Percentiles rank a stretch among this genome's conserved stretches.
These are phyloP conservation scores for Clupea harengus DNA, from an alignment of 2,113 vertebrate genomes.

Conservation along the genomic window DNA sequence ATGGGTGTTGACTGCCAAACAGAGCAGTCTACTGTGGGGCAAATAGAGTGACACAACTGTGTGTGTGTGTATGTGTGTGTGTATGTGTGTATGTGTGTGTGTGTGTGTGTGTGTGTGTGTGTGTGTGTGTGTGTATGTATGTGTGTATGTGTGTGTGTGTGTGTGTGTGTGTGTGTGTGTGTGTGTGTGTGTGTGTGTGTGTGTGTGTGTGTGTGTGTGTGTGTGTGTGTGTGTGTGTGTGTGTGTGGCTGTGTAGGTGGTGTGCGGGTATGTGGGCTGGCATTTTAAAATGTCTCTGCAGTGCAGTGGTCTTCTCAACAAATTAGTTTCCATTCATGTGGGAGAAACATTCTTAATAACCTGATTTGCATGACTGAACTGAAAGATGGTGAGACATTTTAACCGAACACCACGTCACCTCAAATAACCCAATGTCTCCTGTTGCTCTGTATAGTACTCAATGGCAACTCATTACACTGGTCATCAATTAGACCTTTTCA, in stretches of 20 bases:
- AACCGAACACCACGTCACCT: not conserved
- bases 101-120: not conserved
- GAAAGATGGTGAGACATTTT: not conserved
- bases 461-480: not conserved
- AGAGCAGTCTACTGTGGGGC: not conserved
- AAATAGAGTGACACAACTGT: not conserved
- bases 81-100: not conserved
- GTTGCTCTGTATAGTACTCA: not conserved
- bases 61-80: not conserved
- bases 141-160: too few species aligned
- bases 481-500: not conserved
- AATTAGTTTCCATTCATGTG: slow-evolving; percentile 8
- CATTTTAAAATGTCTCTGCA: slow-evolving; percentile 17
- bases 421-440: not conserved
- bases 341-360: not conserved
- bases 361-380: slow-evolving; percentile 12
- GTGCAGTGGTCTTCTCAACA: slow-evolving; percentile 7
- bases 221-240: not conserved
- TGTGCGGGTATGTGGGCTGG: not conserved
- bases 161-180: too few species aligned
- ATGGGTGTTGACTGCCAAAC: slow-evolving; percentile 16
- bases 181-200: not conserved
- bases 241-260: not conserved
- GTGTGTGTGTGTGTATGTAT: too few species aligned
- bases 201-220: not conserved